Conservation (phyloP, 2,113 vertebrate genomes). For the Mus spicilegus region DNA sequence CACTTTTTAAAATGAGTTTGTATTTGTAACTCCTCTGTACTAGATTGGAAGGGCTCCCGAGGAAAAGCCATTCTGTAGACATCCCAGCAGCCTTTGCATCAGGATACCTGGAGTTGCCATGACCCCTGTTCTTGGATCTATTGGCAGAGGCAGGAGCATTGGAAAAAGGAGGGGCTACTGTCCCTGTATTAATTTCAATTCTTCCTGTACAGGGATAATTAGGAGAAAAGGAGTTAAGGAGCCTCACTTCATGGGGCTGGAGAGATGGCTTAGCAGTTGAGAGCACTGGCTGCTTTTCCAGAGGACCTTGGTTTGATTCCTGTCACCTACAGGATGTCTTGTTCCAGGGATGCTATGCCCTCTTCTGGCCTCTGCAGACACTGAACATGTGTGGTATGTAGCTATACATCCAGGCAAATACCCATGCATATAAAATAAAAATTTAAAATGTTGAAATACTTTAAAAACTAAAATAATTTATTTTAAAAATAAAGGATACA, state of each 20-base stretch:
- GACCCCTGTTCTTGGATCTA: not conserved
- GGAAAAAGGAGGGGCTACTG: not conserved
- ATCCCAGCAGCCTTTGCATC: not conserved
- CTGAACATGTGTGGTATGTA: not conserved
- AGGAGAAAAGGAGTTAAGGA: not conserved
- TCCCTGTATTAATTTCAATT: not conserved
- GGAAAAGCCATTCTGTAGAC: not conserved
- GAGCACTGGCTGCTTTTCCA: not conserved
- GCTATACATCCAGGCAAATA: not conserved
- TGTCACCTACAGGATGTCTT: not conserved
- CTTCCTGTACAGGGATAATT: not conserved
- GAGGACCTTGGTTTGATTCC: not conserved
- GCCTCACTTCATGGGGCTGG: not conserved
- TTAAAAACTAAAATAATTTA: not conserved
- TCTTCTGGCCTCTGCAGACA: not conserved
- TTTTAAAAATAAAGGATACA: not conserved
- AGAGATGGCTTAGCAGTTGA: not conserved
- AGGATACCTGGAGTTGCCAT: rapidly evolving
- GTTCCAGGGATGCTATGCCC: not conserved
- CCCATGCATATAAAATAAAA: not conserved
- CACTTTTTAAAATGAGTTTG: not conserved
- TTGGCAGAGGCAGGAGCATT: not conserved
- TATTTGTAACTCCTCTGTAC: not conserved
- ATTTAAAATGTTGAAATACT: not conserved
- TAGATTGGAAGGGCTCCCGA: not conserved